phyloP scores from a whole-genome alignment of 2,888 invertebrate genomes.

The Eristalinus sepulchralis region DNA sequence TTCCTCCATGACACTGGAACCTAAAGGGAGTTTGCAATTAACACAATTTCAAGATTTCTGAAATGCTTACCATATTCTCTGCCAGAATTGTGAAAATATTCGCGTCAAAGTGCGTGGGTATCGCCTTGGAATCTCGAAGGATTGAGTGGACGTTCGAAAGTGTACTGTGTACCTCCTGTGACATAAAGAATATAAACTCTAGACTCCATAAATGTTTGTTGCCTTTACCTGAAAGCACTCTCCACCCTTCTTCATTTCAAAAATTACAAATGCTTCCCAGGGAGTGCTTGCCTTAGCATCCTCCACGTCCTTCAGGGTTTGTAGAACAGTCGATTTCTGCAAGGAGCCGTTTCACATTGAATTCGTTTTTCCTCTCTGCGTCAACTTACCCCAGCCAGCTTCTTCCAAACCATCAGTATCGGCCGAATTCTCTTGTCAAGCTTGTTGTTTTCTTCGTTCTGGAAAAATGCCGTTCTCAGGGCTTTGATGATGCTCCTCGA shows the following conservation, averaged over 20 bases:
- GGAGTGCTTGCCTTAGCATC: conserved; percentile 72
- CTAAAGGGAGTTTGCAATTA: conserved; percentile 64
- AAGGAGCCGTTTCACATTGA: conserved; percentile 3
- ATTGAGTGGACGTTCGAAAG: conserved; percentile 76
- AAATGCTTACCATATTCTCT: conserved; percentile 75
- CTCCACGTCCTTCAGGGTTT: conserved; percentile 73
- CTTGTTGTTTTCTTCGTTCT: conserved; percentile 71
- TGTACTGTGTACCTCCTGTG: conserved; percentile 77
- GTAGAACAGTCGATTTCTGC: conserved; percentile 75
- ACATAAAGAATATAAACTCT: background rate
- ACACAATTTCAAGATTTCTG: background rate
- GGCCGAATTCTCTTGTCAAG: conserved; percentile 86
- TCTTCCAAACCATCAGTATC: conserved; percentile 91
- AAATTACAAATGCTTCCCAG: conserved; percentile 78
- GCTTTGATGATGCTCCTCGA: conserved; percentile 77
- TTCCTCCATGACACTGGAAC: conserved; percentile 78
- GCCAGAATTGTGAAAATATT: conserved; percentile 74
- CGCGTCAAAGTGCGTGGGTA: conserved; percentile 72
- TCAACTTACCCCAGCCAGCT: conserved; percentile 82
- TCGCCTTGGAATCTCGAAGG: conserved; percentile 74
- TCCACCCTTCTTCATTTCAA: conserved; percentile 77
- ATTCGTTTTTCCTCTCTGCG: background rate
- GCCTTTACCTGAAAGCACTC: conserved; percentile 74
- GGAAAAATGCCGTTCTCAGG: conserved; percentile 75
- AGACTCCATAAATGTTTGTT: background rate